Evolutionary conservation across 1,140 invertebrate species (phyloP).

Genomic region (Diabrotica undecimpunctata): DNA sequence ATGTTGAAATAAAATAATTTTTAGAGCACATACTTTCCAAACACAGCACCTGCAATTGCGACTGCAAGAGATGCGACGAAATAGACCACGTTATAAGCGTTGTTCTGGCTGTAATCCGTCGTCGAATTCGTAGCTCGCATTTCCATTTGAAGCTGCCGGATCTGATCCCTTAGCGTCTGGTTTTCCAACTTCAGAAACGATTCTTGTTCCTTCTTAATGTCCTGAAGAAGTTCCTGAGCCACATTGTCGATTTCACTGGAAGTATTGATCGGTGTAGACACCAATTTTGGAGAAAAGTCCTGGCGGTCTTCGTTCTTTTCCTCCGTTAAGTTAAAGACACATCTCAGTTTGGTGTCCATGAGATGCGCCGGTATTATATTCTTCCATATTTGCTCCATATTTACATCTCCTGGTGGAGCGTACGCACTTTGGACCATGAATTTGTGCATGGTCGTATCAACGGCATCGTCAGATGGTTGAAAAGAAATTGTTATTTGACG

Average conservation of each 20-base stretch:
- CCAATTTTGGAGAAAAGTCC: conserved; percentile 31
- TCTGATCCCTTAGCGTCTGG: conserved; percentile 68
- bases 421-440: conserved; percentile 98
- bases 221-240: conserved; percentile 63
- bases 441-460: conserved; percentile 98
- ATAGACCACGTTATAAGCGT: conserved; percentile 26
- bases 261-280: conserved; percentile 15
- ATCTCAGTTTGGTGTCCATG: conserved; percentile 93
- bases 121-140: conserved; percentile 27
- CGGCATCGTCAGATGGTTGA: conserved; percentile 90
- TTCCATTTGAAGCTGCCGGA: conserved; percentile 67
- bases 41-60: conserved; percentile 36
- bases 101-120: background rate
- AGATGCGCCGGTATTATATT: conserved; percentile 74
- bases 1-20: conserved; percentile 14
- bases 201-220: conserved; percentile 72
- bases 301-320: conserved; percentile 36
- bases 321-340: conserved; percentile 79
- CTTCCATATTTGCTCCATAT: conserved; percentile 81
- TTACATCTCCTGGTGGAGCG: conserved; percentile 73
- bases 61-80: conserved; percentile 29
- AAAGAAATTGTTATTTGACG: conserved; percentile 89
- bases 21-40: conserved; percentile 44
- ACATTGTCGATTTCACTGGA: conserved; percentile 50
- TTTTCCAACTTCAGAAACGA: background rate